Base-by-base conservation (phyloP, 2,113 vertebrate species). In the Ophiodon elongatus region DNA sequence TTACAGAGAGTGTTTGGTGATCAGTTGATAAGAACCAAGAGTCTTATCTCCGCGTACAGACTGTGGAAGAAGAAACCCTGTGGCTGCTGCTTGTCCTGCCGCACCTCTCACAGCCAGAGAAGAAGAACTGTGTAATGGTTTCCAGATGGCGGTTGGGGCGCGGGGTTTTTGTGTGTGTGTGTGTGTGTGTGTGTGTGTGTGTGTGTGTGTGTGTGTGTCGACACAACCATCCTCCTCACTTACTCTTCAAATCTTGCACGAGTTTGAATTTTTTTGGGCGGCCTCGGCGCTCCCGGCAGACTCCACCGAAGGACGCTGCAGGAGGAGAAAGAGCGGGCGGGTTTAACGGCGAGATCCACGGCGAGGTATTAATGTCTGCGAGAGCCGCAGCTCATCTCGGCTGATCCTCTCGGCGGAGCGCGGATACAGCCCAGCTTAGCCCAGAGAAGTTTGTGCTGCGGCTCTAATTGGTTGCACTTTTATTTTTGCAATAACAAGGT, bases 61-160 rank as follows among this genome's bases (percentile, higher is more conserved):
- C 21, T 4, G 65, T 2, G 47, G 65, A 15, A 68, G 65, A 9
- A 47, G 65, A 47, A 68, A 29, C 65, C 23, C 39, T 0, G 45
- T 65, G 79, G 75, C 45, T 56, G 76, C 83, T 65, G 39, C 64
- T 85, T 29, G 65, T 84, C 80, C 78, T 29, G 67, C 76, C 76
- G 25, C 83, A 62, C 80, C 82, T 84, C 84, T 75, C 83, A 43
- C 72, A 81, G 84, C 73, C 72, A 84, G 87, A 83, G 80, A 87
- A 88, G 88, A 84, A 89, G 88, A 88, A 84, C 69, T 59, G 56
- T 82, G 62, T 88, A 84, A 93, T 89, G 83, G n/a, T 6, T 92
- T 92, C 92, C 94, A 93, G 93, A 94, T 94, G 93, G 71, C 65
- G 19, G 43, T 6, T 15, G 11, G 41, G 41, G 39, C 8, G 8